These are phyloP conservation scores for Danaus melanippus DNA, from an alignment of 1,140 invertebrate species.

Conservation along the genomic window DNA sequence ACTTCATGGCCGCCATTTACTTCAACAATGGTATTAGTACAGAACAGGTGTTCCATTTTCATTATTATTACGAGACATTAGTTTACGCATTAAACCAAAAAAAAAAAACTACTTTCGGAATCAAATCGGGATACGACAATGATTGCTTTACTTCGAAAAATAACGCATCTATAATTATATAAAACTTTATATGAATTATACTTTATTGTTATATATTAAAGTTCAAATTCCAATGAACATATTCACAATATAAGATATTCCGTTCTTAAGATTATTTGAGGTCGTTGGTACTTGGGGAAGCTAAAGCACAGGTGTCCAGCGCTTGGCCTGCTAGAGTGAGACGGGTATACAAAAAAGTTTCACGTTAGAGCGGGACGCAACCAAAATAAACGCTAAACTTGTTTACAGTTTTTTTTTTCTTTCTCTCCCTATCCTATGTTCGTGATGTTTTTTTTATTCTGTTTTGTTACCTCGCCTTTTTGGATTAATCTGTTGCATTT, in stretches of 20 bases:
- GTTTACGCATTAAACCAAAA: constrained; percentile 57
- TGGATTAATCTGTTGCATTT: constrained; percentile 67
- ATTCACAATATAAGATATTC: constrained; percentile 37
- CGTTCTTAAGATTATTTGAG: constrained; percentile 37
- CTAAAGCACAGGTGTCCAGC: constrained; percentile 72
- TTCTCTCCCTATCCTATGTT: constrained; percentile 71
- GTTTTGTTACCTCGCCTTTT: constrained; percentile 62
- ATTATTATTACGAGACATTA: constrained; percentile 68
- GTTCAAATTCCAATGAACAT: constrained; percentile 22
- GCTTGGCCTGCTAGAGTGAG: constrained; percentile 52
- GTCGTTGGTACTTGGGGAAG: constrained; percentile 71
- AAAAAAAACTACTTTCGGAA: constrained; percentile 57
- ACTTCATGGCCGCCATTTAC: constrained; percentile 36
- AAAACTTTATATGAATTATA: constrained; percentile 16
- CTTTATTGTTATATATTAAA: constrained; percentile 16
- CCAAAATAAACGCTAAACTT: constrained; percentile 72
- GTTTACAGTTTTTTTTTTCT: constrained; percentile 64
- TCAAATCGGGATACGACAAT: constrained; percentile 71
- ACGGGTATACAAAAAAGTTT: constrained; percentile 26
- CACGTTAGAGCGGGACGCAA: constrained; percentile 44
- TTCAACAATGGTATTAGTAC: constrained; percentile 56
- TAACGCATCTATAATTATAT: constrained; percentile 55
- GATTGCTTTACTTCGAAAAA: constrained; percentile 61
- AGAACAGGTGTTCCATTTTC: constrained; percentile 64
- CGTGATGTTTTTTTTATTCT: constrained; percentile 66